These are phyloP conservation scores for Autographa gamma DNA, from an alignment of 2,888 invertebrate genomes.

Conservation along the genomic window DNA sequence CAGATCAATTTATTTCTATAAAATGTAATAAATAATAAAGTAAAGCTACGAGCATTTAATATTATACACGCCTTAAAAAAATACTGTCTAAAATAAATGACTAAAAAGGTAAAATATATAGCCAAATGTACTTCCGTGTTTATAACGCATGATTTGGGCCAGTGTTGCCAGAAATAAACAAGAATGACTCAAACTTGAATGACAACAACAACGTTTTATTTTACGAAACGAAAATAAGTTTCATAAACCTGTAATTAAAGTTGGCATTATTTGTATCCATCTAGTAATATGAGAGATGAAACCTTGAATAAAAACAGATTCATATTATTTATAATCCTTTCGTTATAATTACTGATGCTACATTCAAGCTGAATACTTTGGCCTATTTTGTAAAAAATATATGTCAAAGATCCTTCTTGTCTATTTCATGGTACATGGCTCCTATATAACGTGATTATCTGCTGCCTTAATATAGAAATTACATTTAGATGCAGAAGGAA, in stretches of 20 bases:
- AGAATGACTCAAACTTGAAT: constrained; percentile 19
- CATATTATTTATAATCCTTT: not conserved
- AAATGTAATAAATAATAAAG: not conserved
- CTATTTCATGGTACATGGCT: not conserved
- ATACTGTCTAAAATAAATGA: constrained; percentile 31
- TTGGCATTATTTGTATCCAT: too few species aligned
- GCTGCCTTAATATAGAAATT: constrained; percentile 43
- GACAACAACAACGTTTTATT: not conserved
- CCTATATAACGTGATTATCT: constrained; percentile 17
- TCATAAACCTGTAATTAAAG: not conserved
- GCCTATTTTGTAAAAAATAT: not conserved
- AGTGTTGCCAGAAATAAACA: constrained; percentile 12
- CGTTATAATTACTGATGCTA: not conserved
- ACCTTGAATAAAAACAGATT: not conserved
- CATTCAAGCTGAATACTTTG: not conserved
- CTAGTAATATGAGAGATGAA: too few species aligned
- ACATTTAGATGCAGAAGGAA: constrained; percentile 42
- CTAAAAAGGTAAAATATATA: constrained; percentile 26
- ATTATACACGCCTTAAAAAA: constrained; percentile 41
- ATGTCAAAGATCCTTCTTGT: not conserved
- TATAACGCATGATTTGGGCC: constrained; percentile 15
- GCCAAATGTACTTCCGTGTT: constrained; percentile 40
- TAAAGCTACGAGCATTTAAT: constrained; percentile 25
- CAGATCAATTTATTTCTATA: constrained; percentile 1
- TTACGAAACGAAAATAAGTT: not conserved